phyloP scores from a whole-genome alignment of 2,888 invertebrate species.

The Melanophora roralis region DNA sequence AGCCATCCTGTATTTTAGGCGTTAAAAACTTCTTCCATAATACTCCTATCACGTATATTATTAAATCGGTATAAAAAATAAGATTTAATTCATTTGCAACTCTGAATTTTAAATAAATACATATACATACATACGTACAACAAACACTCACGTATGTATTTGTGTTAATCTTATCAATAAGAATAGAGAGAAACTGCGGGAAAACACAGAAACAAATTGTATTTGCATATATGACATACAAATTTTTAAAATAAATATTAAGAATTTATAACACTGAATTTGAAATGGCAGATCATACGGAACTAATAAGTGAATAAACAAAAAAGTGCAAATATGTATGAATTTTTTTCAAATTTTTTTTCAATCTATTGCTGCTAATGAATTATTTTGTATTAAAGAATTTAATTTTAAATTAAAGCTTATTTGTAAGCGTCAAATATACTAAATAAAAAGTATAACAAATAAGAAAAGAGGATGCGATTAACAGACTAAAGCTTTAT shows the following conservation, averaged over 20 bases:
- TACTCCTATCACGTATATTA: no score
- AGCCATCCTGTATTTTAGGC: no score
- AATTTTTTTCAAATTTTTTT: constrained; percentile 8
- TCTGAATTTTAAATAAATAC: not conserved
- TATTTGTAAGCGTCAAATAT: no score
- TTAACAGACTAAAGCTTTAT: not conserved
- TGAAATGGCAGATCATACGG: not conserved
- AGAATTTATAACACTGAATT: constrained; percentile 9
- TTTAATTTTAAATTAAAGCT: constrained; percentile 4
- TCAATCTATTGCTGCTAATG: constrained; percentile 19
- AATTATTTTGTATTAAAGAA: constrained; percentile 15
- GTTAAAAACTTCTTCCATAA: no score
- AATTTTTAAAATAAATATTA: constrained; percentile 2
- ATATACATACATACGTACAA: no score
- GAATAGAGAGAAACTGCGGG: constrained; percentile 31
- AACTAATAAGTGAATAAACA: not conserved
- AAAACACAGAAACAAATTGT: constrained; percentile 2
- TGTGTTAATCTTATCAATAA: constrained; percentile 55
- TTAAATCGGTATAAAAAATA: not conserved
- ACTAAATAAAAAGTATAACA: not conserved
- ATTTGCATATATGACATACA: not conserved
- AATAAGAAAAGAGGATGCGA: not conserved
- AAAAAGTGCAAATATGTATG: not conserved
- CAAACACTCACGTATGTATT: constrained; percentile 28
- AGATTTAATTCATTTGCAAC: constrained; percentile 1